Conservation (phyloP, 2,888 invertebrate genomes). For the Macrostomum cliftonense region DNA sequence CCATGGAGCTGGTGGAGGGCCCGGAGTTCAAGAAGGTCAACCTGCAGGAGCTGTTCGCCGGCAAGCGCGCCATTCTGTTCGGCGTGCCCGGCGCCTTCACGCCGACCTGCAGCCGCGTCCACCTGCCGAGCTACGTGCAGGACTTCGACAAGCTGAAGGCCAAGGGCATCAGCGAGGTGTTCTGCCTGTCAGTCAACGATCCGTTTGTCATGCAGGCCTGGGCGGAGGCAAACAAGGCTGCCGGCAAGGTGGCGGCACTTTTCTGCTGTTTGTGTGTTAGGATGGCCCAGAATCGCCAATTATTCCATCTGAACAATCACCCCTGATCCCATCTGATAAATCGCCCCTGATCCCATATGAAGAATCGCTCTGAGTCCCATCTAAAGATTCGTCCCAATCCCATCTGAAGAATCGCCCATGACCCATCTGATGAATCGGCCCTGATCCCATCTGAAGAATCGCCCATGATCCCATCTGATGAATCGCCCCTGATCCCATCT, state of each 20-base stretch:
- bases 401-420: no score
- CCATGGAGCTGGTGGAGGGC: slow-evolving; percentile 60
- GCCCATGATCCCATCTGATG: no score
- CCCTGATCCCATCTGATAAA: no score
- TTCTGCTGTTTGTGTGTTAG: no score
- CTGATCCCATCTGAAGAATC: no score
- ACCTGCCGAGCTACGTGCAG: slow-evolving; percentile 65
- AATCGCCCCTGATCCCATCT: no score
- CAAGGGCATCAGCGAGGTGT: slow-evolving; percentile 58
- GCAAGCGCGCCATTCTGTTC: slow-evolving; percentile 66
- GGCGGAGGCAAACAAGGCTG: slow-evolving; percentile 57
- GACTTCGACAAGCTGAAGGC: slow-evolving; percentile 54
- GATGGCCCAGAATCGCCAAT: no score
- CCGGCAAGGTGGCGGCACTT: slow-evolving; percentile 67
- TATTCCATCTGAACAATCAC: no score
- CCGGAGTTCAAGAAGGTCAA: slow-evolving; percentile 69
- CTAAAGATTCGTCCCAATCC: no score
- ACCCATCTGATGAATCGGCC: no score
- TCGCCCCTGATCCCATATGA: no score
- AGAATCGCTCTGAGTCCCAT: no score
- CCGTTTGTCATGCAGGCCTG: slow-evolving; percentile 87
- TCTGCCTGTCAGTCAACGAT: slow-evolving; percentile 75
- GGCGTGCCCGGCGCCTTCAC: slow-evolving; percentile 87
- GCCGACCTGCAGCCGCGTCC: slow-evolving; percentile 65
- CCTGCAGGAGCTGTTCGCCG: slow-evolving; percentile 49